Evolutionary conservation across 2,888 invertebrate genomes (phyloP).

Genomic region (Meliscaeva auricollis): DNA sequence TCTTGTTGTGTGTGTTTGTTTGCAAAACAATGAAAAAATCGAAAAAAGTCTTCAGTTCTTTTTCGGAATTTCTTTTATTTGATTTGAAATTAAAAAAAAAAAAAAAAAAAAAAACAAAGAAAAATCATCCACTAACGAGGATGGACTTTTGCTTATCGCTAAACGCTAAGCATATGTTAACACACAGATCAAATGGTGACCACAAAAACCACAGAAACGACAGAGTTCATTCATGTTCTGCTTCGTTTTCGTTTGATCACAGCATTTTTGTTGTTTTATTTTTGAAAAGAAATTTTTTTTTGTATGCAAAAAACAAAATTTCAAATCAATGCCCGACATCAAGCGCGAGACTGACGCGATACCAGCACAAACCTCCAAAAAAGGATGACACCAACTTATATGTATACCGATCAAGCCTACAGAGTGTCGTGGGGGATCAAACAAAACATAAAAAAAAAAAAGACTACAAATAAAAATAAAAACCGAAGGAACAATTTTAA

Average conservation of each 20-base stretch:
- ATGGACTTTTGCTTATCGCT: slow-evolving; percentile 67
- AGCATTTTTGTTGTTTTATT: slow-evolving; percentile 36
- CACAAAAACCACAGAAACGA: slow-evolving; percentile 68
- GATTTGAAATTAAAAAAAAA: slow-evolving; percentile 51
- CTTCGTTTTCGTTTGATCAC: slow-evolving; percentile 46
- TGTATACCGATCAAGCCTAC: slow-evolving; percentile 41
- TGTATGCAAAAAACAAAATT: slow-evolving; percentile 31
- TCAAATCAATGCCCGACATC: slow-evolving; percentile 73
- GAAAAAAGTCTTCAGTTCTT: slow-evolving; percentile 33
- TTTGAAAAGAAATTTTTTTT: slow-evolving; percentile 34
- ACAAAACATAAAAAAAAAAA: slow-evolving; percentile 35
- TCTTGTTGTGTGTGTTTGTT: neutral
- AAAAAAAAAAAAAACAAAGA: neutral
- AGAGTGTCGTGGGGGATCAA: slow-evolving; percentile 52
- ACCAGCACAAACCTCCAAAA: slow-evolving; percentile 62
- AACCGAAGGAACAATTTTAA: slow-evolving; percentile 3
- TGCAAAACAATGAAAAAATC: slow-evolving; percentile 3
- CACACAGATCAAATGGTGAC: slow-evolving; percentile 72
- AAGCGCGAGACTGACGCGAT: slow-evolving; percentile 73
- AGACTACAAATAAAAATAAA: slow-evolving; percentile 17
- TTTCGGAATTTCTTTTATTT: slow-evolving; percentile 74
- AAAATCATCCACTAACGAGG: slow-evolving; percentile 60
- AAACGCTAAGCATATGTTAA: slow-evolving; percentile 75
- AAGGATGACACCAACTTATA: slow-evolving; percentile 63
- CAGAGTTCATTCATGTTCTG: slow-evolving; percentile 71